phyloP scores from a whole-genome alignment of 2,113 vertebrate genomes.

The Dendropsophus ebraccatus region DNA sequence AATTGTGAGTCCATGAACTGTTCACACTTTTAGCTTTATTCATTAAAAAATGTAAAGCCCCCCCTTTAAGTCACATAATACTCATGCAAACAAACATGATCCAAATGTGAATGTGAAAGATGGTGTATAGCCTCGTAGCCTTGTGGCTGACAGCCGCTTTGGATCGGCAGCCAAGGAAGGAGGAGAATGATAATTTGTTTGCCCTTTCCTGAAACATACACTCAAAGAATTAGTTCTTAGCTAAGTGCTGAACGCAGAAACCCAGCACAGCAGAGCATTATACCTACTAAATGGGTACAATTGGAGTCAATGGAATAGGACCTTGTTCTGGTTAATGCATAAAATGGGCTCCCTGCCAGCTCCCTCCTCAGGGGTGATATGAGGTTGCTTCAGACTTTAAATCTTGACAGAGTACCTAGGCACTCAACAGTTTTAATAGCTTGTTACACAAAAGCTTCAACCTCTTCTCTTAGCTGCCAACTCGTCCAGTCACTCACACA shows the following conservation, averaged over 20 bases:
- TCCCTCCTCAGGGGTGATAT: slow-evolving; percentile 53
- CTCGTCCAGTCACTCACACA: slow-evolving; percentile 51
- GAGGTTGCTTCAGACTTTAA: slow-evolving; percentile 57
- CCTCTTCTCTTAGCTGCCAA: slow-evolving; percentile 56
- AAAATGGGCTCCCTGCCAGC: slow-evolving; percentile 51
- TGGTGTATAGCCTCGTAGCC: not conserved
- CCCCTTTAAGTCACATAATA: not conserved
- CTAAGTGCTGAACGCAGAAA: slow-evolving; percentile 27
- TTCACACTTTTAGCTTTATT: not conserved
- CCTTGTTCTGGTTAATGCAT: slow-evolving; percentile 55
- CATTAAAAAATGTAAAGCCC: not conserved
- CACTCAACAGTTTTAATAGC: slow-evolving; percentile 59
- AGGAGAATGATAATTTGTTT: slow-evolving; percentile 1
- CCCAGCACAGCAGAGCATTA: slow-evolving; percentile 13
- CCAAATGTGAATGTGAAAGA: not conserved
- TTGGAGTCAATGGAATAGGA: slow-evolving; percentile 37
- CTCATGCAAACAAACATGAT: not conserved
- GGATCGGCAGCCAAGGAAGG: not conserved
- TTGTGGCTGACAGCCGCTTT: not conserved
- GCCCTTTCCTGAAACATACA: slow-evolving; percentile 33
- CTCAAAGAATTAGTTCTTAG: slow-evolving; percentile 21
- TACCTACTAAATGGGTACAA: slow-evolving; percentile 31
- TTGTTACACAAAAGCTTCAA: slow-evolving; percentile 60
- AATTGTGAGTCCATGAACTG: not conserved
- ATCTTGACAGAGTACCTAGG: slow-evolving; percentile 56